phyloP scores from a whole-genome alignment of 2,888 invertebrate species.

The Pteria penguin region DNA sequence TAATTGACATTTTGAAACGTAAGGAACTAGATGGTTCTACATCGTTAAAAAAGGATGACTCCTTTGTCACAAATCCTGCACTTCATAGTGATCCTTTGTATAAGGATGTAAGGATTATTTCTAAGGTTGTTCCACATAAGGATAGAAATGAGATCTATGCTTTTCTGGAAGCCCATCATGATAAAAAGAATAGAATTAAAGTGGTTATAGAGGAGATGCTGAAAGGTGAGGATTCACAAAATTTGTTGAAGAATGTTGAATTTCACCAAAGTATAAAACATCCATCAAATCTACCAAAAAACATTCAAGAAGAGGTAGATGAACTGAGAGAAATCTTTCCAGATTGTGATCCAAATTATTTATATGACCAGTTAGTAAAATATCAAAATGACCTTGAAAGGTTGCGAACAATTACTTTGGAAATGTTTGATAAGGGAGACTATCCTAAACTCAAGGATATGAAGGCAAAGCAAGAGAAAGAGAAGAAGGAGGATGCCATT shows the following conservation, averaged over 20 bases:
- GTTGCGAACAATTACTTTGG: conserved; percentile 61
- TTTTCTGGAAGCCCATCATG: conserved; percentile 72
- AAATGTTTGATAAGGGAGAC: conserved; percentile 66
- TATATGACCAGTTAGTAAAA: conserved; percentile 65
- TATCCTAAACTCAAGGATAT: conserved; percentile 71
- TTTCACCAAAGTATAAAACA: not conserved
- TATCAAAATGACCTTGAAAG: conserved; percentile 55
- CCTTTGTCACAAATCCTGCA: conserved; percentile 55
- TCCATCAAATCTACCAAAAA: not conserved
- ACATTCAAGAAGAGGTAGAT: conserved; percentile 63
- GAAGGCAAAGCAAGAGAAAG: conserved; percentile 57
- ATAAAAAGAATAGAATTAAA: conserved; percentile 68
- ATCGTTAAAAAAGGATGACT: conserved; percentile 32
- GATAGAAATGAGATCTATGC: conserved; percentile 76
- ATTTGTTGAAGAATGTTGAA: too few relatives aligned
- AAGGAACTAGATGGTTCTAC: not conserved
- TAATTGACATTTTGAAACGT: conserved; percentile 39
- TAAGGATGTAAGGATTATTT: conserved; percentile 66
- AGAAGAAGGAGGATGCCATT: conserved; percentile 43
- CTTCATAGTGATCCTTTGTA: conserved; percentile 69
- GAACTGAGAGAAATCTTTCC: conserved; percentile 70
- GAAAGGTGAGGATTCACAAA: conserved; percentile 44
- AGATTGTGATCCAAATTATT: conserved; percentile 75
- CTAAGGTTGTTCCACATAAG: conserved; percentile 69
- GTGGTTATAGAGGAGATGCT: conserved; percentile 70